These are phyloP conservation scores for Laodelphax striatellus DNA, from an alignment of 1,140 invertebrate species.

Conservation along the genomic window DNA sequence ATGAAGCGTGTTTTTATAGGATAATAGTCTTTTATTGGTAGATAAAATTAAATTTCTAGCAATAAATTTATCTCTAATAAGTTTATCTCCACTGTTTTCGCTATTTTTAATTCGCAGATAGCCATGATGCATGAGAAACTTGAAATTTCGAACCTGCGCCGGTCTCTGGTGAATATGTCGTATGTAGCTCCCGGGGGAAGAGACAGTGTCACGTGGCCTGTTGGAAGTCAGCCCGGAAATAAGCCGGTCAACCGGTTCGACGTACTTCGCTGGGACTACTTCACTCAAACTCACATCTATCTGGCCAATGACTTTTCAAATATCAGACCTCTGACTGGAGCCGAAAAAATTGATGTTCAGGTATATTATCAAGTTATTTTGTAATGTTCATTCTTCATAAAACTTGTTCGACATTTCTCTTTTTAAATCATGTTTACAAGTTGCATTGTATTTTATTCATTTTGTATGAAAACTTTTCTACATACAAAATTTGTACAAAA, in stretches of 20 bases:
- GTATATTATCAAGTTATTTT: conserved; percentile 24
- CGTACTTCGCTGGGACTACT: conserved; percentile 69
- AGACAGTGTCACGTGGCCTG: conserved; percentile 51
- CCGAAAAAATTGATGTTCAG: conserved; percentile 51
- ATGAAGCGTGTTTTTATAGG: no score
- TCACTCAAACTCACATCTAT: conserved; percentile 72
- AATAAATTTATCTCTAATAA: no score
- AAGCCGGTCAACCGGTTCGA: conserved; percentile 70
- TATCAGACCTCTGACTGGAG: conserved; percentile 40
- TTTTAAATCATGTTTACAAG: no score
- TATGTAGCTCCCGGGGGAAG: conserved; percentile 28
- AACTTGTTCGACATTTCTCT: no score
- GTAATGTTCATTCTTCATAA: no score
- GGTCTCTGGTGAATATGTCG: conserved; percentile 32
- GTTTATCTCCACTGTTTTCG: no score
- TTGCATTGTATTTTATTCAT: no score
- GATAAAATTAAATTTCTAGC: no score
- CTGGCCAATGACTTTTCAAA: conserved; percentile 55
- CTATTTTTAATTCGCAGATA: conserved; percentile 12
- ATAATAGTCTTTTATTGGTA: no score
- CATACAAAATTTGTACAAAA: no score
- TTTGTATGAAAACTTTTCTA: no score
- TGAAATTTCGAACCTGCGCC: conserved; percentile 21
- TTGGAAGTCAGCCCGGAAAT: conserved; percentile 57
- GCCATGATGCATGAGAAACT: conserved; percentile 15